phyloP scores from a whole-genome alignment of 1,140 invertebrate genomes.

The Rhopalosiphum maidis region DNA sequence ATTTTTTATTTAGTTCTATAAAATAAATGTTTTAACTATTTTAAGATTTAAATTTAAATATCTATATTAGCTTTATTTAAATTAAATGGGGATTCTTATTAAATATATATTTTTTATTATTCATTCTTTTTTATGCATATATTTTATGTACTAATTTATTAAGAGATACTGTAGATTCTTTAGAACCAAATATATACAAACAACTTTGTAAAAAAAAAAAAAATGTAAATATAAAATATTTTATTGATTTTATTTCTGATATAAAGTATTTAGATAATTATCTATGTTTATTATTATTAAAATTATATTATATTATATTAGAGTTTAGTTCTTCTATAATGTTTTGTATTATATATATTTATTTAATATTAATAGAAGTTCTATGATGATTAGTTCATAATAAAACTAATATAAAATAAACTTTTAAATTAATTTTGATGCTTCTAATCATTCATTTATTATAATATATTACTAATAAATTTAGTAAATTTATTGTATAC shows the following conservation, averaged over 20 bases:
- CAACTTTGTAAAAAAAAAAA: neutral
- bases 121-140: neutral
- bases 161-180: neutral
- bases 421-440: neutral
- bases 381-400: no score
- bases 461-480: no score
- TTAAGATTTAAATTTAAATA: neutral
- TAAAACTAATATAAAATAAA: neutral
- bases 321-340: neutral
- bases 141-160: neutral
- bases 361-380: neutral
- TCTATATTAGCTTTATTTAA: neutral
- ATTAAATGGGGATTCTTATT: neutral
- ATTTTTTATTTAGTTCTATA: neutral
- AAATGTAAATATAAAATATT: neutral
- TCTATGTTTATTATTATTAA: neutral
- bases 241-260: neutral
- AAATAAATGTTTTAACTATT: neutral
- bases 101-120: neutral
- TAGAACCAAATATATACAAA: neutral
- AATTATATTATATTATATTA: neutral
- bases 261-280: neutral
- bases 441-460: neutral
- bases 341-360: neutral
- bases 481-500: neutral